Base-by-base conservation (phyloP, 2,888 invertebrate species). In the Timema cristinae region DNA sequence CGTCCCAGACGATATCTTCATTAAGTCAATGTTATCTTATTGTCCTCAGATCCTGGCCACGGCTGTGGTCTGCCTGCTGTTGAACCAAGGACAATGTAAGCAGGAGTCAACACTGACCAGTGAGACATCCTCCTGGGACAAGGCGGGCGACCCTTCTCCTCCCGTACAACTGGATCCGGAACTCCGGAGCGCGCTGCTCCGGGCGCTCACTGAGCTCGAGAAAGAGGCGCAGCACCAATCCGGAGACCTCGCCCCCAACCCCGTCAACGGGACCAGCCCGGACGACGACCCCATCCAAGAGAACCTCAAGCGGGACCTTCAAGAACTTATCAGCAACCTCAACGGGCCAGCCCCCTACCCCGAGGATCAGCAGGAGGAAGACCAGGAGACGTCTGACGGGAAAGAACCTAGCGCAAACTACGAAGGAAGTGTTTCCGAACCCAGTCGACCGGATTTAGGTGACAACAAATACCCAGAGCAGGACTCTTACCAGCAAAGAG, bases 141-240 rank as follows among this genome's bases (percentile, higher is more conserved):
- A 69, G 10, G 69, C 56, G 9, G 59, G 49, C 48, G 49, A 47
- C 16, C 32, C 83, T 6, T 84, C 84, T 71, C 81, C 88, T 5
- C 87, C 90, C 1, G 85, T 88, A 1, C 87, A 89, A 73, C 81
- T 93, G 71, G 92, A 93, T 80, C 89, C 90, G 66, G 90, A 89
- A 75, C 86, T 94, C 51, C 85, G 93, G 15, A 88, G 89, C 81
- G 93, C 93, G 0, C 82, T 93, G 61, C 83, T 93, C 7, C 89
- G 89, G 82, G 93, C 93, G 11, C 84, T 94, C 6, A 89, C 88
- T 69, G 91, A 92, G 78, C 83, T 93, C 68, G 92, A 93, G 81
- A 87, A 88, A 75, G 89, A 87, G 75, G 86, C 76, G 0, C 72
- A 73, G 32, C 32, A 71, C 32, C 63, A 67, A 7, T 61, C 63